Conservation (phyloP, 1,140 invertebrate genomes). For the Neotoxoptera formosana region DNA sequence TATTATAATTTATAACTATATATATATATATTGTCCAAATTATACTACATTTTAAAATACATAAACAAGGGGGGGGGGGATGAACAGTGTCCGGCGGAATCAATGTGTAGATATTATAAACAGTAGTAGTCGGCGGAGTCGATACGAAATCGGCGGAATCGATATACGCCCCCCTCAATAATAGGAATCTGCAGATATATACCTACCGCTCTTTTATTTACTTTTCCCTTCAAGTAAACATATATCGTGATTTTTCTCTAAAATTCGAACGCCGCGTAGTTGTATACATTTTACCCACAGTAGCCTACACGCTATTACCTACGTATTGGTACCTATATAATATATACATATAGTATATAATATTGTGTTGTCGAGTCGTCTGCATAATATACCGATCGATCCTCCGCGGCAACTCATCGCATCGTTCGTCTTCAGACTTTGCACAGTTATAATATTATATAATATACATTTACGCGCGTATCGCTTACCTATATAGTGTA, state of each 20-base stretch:
- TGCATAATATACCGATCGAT: background rate
- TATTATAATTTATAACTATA: too few species aligned
- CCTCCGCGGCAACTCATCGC: background rate
- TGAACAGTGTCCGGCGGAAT: too few species aligned
- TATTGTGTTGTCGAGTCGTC: background rate
- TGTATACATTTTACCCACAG: too few species aligned
- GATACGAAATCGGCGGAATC: too few species aligned
- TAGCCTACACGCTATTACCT: background rate
- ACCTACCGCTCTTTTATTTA: background rate
- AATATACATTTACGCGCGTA: background rate
- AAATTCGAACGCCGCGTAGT: background rate
- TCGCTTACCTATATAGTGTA: background rate
- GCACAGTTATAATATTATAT: background rate
- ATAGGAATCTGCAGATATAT: background rate
- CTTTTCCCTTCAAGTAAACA: background rate
- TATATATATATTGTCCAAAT: too few species aligned
- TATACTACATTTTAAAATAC: too few species aligned
- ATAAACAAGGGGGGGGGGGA: too few species aligned
- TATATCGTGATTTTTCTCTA: background rate
- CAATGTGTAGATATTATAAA: too few species aligned
- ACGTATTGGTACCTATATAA: too few species aligned
- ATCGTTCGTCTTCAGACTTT: background rate
- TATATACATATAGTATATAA: too few species aligned
- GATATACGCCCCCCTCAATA: too few species aligned
- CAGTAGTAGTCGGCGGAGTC: too few species aligned